These are phyloP conservation scores for Oxyura jamaicensis DNA, from an alignment of 2,113 vertebrate species.

Conservation along the genomic window DNA sequence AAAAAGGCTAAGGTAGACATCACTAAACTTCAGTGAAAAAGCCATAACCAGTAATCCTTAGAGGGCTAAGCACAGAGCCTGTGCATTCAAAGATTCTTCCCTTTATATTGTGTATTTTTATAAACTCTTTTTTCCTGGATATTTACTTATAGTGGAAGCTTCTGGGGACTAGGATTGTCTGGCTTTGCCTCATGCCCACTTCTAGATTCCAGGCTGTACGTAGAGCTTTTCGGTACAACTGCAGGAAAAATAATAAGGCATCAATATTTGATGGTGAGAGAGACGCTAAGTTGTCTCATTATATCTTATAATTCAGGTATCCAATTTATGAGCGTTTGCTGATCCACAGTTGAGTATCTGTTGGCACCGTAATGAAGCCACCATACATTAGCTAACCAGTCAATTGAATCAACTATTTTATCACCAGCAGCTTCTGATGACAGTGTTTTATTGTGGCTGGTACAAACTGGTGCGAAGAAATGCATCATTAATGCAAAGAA, in stretches of 20 bases:
- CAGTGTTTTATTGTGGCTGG: background rate
- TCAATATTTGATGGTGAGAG: background rate
- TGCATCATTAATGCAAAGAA: background rate
- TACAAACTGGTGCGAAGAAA: background rate
- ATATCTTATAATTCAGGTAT: background rate
- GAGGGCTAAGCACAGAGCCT: background rate
- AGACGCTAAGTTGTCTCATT: background rate
- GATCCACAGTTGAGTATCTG: background rate
- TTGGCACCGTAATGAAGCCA: background rate
- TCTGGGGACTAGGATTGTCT: background rate
- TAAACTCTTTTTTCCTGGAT: background rate
- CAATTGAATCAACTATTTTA: background rate
- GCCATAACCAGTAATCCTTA: background rate
- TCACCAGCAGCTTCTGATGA: background rate
- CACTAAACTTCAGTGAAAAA: background rate
- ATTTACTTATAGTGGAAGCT: background rate
- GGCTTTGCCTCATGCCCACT: background rate
- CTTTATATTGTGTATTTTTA: background rate
- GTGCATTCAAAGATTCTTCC: background rate
- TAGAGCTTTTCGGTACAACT: background rate
- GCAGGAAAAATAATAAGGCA: background rate
- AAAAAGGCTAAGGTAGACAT: background rate
- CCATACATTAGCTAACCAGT: background rate
- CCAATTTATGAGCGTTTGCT: background rate
- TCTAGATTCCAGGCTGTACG: background rate